Conservation (phyloP, 2,888 invertebrate genomes). For the Lasioglossum figueresi region DNA sequence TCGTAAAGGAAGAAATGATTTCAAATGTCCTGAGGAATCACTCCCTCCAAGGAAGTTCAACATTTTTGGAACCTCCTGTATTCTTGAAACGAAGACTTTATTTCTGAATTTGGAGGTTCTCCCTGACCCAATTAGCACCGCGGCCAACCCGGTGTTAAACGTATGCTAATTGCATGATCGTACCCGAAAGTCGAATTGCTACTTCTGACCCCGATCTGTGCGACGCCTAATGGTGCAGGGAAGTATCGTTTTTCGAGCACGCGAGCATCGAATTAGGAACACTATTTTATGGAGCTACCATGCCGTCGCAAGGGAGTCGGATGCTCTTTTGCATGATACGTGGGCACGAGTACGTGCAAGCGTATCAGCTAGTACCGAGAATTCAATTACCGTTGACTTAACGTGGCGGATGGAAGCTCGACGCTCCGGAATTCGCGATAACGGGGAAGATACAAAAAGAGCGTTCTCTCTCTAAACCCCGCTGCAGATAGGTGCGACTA, state of each 20-base stretch:
- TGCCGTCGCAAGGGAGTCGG: neutral
- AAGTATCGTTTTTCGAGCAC: neutral
- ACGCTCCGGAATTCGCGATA: constrained; percentile 72
- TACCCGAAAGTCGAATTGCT: neutral
- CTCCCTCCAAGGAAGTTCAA: too few species aligned
- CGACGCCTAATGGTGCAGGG: neutral
- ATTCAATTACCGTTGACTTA: constrained; percentile 68
- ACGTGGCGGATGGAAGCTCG: constrained; percentile 58
- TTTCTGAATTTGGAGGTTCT: neutral
- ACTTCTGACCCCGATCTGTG: neutral
- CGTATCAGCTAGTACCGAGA: constrained; percentile 59
- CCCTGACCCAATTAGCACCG: neutral
- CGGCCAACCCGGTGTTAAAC: neutral
- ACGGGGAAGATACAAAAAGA: constrained; percentile 66
- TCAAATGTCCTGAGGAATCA: too few species aligned
- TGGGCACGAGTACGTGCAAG: constrained; percentile 21
- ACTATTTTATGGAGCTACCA: constrained; percentile 12
- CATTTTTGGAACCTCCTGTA: too few species aligned
- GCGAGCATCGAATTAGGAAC: neutral
- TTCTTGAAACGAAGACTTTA: too few species aligned
- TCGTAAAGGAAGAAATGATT: too few species aligned
- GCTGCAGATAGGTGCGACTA: constrained; percentile 40
- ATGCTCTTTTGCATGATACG: constrained; percentile 17
- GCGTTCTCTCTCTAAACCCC: constrained; percentile 57
- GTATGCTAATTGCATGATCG: neutral